A percentile compares a stretch with the other conserved stretches of the same genome.
These are phyloP conservation scores for Merluccius polli DNA, from an alignment of 2,797 vertebrate genomes.

Conservation along the genomic window DNA sequence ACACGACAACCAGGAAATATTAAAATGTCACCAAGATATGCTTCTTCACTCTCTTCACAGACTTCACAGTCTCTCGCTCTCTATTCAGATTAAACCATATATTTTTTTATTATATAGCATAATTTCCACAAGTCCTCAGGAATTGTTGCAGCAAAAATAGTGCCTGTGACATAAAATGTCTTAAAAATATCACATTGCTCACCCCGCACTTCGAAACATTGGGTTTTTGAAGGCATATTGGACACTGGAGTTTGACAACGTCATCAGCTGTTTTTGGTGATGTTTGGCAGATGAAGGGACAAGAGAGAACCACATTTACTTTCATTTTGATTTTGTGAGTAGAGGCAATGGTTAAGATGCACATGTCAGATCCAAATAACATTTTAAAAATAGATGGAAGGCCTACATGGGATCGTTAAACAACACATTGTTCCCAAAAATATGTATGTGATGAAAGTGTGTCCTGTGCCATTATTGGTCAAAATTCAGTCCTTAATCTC, in stretches of 20 bases:
- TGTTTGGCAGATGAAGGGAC: neutral
- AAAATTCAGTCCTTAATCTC: neutral
- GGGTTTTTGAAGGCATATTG: neutral
- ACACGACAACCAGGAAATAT: too few species aligned
- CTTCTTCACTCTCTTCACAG: too few species aligned
- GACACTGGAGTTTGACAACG: neutral
- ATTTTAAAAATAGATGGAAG: too few species aligned
- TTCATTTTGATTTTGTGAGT: neutral
- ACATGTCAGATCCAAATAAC: neutral
- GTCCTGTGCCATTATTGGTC: too few species aligned
- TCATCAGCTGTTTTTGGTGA: neutral
- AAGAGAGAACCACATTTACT: neutral
- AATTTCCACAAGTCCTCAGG: neutral
- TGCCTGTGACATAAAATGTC: neutral
- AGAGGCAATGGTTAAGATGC: neutral
- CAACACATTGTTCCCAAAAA: too few species aligned
- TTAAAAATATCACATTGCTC: neutral
- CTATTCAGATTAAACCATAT: too few species aligned
- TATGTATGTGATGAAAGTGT: too few species aligned
- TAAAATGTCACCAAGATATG: too few species aligned
- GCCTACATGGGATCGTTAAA: too few species aligned
- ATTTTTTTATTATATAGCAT: too few species aligned
- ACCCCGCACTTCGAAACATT: neutral
- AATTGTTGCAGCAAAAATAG: too few species aligned
- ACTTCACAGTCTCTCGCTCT: too few species aligned